Percentiles rank a stretch among this genome's conserved stretches.
phyloP scores from a whole-genome alignment of 2,113 vertebrate species.

The Ceratotherium simum region DNA sequence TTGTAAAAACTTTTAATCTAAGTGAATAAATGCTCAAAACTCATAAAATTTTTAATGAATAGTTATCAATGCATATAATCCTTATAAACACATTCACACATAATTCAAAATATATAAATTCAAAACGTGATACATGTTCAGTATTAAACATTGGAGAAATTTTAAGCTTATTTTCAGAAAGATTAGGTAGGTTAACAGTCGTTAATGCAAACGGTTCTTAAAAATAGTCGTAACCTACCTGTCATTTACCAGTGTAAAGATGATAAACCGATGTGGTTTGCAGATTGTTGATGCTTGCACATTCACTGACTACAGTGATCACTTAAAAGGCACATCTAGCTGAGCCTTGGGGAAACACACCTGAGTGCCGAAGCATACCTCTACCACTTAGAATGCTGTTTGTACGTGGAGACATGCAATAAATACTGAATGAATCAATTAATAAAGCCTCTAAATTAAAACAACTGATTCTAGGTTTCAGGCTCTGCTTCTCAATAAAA shows the following conservation, averaged over 20 bases:
- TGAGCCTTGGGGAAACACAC: not conserved
- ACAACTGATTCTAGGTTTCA: not conserved
- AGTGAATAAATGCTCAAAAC: not conserved
- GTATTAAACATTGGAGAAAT: constrained; percentile 15
- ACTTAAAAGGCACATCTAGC: not conserved
- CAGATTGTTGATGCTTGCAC: not conserved
- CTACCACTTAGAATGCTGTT: not conserved
- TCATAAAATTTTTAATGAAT: not conserved
- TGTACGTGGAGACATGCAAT: not conserved
- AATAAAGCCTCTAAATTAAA: not conserved
- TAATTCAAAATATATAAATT: not conserved
- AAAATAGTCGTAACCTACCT: not conserved
- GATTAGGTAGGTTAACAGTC: not conserved
- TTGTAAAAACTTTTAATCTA: constrained; percentile 16
- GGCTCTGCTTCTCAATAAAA: not conserved
- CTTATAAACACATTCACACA: not conserved
- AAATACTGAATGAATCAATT: constrained; percentile 21
- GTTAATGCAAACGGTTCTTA: not conserved
- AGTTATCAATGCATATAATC: not conserved
- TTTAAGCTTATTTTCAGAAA: constrained; percentile 47
- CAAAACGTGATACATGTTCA: not conserved
- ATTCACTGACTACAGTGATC: not conserved
- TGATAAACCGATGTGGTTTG: not conserved
- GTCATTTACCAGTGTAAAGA: constrained; percentile 4
- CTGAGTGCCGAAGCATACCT: not conserved